Base-by-base conservation (phyloP, 2,797 vertebrate species). In the Scarus forsteni region DNA sequence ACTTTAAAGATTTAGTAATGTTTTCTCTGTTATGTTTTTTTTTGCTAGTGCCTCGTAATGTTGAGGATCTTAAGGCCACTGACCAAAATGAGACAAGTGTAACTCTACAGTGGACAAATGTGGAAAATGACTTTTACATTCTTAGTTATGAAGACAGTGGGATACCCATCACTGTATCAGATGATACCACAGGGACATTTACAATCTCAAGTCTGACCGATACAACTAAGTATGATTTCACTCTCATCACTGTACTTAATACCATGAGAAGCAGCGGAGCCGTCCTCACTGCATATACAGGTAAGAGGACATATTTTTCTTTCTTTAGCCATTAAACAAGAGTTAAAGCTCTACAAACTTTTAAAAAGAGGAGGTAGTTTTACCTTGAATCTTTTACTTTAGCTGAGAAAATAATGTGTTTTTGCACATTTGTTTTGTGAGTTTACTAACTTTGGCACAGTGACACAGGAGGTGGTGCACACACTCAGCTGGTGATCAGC, bases 31-130 rank as follows among this genome's bases (percentile, higher is more conserved):
- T 48, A 8, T 16, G 10, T 48, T 27, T 53, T 8, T 5, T 36
- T 58, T 39, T 34, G 0, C 66, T 40, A 89, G 54, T 8, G 1
- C 77, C 75, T 34, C 3, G 9, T 0, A 5, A 64, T 14, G 79
- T 79, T n/a, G 16, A 0, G 45, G 0, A 2, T n/a, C 3, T 64
- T 69, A 10, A 40, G 0, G 0, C 63, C 55, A 45, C 0, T 36
- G 0, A 0, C 0, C 80, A 48, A 19, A 79, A 0, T 8, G 71
- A 83, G 12, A 85, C 0, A 1, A 44, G 14, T 10, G 68, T 92
- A 56, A 74, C 27, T 44, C 73, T 92, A 48, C 16, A 83, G 27
- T 89, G 89, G 85, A 0, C 14, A 0, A 62, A 18, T 54, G 74
- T 74, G 49, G 7, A n/a, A 0, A 0, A 3, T 6, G 13, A 5